Evolutionary conservation across 2,797 vertebrate species (phyloP), one percentile per base, ranked within the genome.

Genomic region (Pygocentrus nattereri): DNA sequence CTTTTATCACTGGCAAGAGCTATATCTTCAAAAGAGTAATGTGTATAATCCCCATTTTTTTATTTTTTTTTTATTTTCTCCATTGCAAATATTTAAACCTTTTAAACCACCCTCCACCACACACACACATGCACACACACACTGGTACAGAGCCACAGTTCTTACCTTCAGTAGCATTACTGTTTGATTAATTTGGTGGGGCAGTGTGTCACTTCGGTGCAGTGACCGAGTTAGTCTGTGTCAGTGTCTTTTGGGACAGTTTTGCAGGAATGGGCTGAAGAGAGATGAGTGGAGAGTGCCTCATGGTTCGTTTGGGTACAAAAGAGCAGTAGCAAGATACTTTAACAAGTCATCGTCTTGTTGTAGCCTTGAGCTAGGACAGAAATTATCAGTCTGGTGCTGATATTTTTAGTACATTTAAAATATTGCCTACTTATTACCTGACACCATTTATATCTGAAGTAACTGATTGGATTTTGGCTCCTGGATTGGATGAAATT

Each of bases 181-280:
- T 31, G 61, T 18, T 64, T 64, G 61, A 64, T 64, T 64, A 64
- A 64, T 64, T 31, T 64, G 16, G 27, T 62, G 25, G 25, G 59
- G 59, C 58, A 59, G 58, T 27, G 23, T 27, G 59, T 30, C 59
- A 27, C 11, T 59, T 30, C 27, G 25, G 4, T 31, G 30, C 30
- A 30, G 27, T 34, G 61, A 27, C 27, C 27, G 2, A 10, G 27
- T 34, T 64, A 31, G 34, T 44, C 34, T n/a, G 38, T 25, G 11
- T 41, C 31, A 21, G 15, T n/a, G 16, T 34, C 31, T 67, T 41
- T 67, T 30, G 59, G 59, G 12, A 61, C 13, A 30, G 31, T 44
- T 41, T 19, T n/a, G 4, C 41, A 68, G 31, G 8, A 41, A 67
- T n/a, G 62, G 64, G 64, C 18, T 18, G 21, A n/a, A 67, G 64